phyloP scores from a whole-genome alignment of 2,113 vertebrate genomes.

The Emydura subglobosa region DNA sequence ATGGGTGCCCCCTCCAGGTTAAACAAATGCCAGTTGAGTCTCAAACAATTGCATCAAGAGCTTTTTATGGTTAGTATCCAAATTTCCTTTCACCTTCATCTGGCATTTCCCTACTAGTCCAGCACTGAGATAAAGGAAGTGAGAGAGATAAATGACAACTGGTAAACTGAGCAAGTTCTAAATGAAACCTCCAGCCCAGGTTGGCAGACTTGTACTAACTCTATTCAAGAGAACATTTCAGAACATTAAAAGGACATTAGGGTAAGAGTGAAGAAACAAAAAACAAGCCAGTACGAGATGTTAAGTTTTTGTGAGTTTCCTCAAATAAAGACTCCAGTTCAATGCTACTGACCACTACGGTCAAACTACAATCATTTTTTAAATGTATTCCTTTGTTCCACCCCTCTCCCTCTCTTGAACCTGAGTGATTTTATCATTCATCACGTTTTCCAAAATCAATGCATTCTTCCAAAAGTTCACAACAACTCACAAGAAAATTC shows the following conservation, averaged over 20 bases:
- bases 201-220: too few species aligned
- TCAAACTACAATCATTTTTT: neutral
- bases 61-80: neutral
- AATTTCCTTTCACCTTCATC: too few species aligned
- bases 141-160: neutral
- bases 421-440: neutral
- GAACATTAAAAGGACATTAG: too few species aligned
- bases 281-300: neutral
- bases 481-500: neutral
- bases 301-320: neutral
- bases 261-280: neutral
- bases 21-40: neutral
- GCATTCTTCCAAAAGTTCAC: neutral
- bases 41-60: neutral
- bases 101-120: neutral
- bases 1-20: neutral
- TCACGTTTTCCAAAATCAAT: too few species aligned
- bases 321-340: neutral
- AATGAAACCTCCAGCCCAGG: neutral
- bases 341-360: neutral
- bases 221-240: too few species aligned
- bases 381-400: constrained; percentile 3
- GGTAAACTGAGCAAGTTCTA: neutral
- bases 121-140: neutral
- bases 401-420: neutral